These are phyloP conservation scores for Ceratitis capitata DNA, from an alignment of 1,140 invertebrate species.

Conservation along the genomic window DNA sequence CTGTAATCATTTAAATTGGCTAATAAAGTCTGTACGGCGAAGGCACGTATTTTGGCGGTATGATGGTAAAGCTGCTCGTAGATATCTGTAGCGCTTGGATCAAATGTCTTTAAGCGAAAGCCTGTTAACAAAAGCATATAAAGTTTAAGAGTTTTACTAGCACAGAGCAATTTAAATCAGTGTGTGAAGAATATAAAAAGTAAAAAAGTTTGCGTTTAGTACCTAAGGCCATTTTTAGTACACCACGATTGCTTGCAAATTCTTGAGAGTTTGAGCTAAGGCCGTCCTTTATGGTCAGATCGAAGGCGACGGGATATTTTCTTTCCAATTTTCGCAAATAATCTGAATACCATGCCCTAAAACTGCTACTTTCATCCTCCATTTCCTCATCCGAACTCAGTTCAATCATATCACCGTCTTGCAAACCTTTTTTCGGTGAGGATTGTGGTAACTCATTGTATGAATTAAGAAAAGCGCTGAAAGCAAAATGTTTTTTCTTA, in stretches of 20 bases:
- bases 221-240: constrained; percentile 59
- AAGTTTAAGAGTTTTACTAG: too few species aligned
- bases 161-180: too few species aligned
- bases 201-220: constrained; percentile 14
- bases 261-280: constrained; percentile 44
- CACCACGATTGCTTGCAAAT: constrained; percentile 50
- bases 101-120: constrained; percentile 68
- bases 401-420: constrained; percentile 61
- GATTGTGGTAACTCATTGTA: constrained; percentile 42
- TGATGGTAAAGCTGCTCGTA: constrained; percentile 76
- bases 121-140: too few species aligned
- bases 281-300: constrained; percentile 69
- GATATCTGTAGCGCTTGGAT: constrained; percentile 68
- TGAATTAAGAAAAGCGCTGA: constrained; percentile 66
- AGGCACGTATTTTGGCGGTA: constrained; percentile 70
- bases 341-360: constrained; percentile 67
- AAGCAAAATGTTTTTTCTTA: constrained; percentile 49
- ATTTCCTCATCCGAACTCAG: constrained; percentile 64
- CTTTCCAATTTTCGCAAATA: constrained; percentile 70
- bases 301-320: constrained; percentile 75
- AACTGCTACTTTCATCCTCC: constrained; percentile 48
- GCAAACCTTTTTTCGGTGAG: background rate
- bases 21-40: constrained; percentile 71
- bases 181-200: background rate
- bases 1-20: constrained; percentile 64